Evolutionary conservation across 2,113 vertebrate species (phyloP).

Genomic region (Dromaius novaehollandiae): DNA sequence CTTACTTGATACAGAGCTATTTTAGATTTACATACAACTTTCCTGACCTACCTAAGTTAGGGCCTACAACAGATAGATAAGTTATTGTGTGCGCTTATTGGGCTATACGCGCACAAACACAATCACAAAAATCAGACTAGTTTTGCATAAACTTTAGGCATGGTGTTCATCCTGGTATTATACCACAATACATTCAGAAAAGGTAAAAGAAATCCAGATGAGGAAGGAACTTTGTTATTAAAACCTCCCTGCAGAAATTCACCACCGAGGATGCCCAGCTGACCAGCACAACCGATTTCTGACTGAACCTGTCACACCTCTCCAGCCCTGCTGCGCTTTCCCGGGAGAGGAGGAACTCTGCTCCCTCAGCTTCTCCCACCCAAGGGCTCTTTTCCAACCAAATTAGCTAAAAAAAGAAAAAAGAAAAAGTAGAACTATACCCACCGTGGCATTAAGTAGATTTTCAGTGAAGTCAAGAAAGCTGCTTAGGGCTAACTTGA

Average conservation of each 20-base stretch:
- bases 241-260: neutral
- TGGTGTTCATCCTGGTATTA: neutral
- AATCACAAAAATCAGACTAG: neutral
- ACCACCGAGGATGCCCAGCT: neutral
- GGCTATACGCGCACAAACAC: neutral
- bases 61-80: neutral
- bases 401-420: neutral
- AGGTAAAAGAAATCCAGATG: neutral
- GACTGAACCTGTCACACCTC: neutral
- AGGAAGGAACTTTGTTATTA: neutral
- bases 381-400: neutral
- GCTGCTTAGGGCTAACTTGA: neutral
- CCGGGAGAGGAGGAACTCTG: neutral
- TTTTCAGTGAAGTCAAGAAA: conserved; percentile 28
- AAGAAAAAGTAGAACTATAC: neutral
- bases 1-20: neutral
- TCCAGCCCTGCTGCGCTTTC: neutral
- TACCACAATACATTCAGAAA: neutral
- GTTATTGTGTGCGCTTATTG: neutral
- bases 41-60: neutral
- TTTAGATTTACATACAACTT: neutral
- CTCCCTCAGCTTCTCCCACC: neutral
- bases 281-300: neutral
- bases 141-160: neutral
- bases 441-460: neutral